Base-by-base conservation (phyloP, 1,140 invertebrate species). In the Tribolium castaneum region DNA sequence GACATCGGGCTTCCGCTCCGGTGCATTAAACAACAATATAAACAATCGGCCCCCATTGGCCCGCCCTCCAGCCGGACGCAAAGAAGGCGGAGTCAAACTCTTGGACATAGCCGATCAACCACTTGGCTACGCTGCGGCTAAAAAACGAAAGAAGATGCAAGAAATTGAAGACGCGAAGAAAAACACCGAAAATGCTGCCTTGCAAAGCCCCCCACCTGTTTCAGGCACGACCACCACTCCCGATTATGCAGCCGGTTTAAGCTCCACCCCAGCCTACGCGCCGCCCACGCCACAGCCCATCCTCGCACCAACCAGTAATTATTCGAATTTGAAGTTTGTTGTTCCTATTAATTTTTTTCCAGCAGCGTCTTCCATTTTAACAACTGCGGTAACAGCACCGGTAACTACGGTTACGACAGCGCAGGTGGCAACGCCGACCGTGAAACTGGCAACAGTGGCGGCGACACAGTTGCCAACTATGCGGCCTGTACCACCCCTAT, bases 91-190 rank as follows among this genome's bases (percentile, higher is more conserved):
- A 71, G 95, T 97, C 77, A 96, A 99, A 88, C 87, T 99, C 10
- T 87, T 99, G 14, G 97, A 99, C 83, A 97, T 99, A 80, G 93
- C 92, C 13, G 97, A 99, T 84, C 96, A 98, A 83, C 97, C 98
- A 1, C 79, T 92, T n/a, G 91, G 91, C 3, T 92, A 91, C 84
- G 90, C 90, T 0, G 90, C 90, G 7, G 90, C 90, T 19, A 86
- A 86, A 70, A 86, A 86, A 75, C 77, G 91, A 70, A 92, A 91
- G 85, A 90, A 90, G 83, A 85, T 87, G 81, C 89, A 90, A 87
- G 95, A 96, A 88, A 87, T 95, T 82, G 95, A 97, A 86, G 95
- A 96, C 78, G 90, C 91, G 2, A 94, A 93, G 81, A 93, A 94
- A 80, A 90, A 90, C 16, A 89, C 90, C 14, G 91, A 92, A 82